Evolutionary conservation across 2,888 invertebrate genomes (phyloP), one percentile per base, ranked within the genome.

Genomic region (Prostheceraeus crozeri): DNA sequence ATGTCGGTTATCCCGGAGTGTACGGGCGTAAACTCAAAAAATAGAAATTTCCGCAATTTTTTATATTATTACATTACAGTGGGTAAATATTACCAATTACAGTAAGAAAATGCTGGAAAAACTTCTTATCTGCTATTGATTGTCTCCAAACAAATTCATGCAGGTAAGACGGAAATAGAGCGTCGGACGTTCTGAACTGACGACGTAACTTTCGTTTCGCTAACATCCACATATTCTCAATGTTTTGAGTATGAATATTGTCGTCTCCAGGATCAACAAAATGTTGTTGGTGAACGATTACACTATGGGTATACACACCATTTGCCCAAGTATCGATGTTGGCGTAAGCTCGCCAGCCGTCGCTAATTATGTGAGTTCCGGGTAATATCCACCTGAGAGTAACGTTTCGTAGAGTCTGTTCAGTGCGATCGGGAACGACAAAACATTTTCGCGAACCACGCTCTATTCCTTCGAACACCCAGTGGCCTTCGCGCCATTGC

Each of bases 351-450:
- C n/a, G 10, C 52, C 57, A 57, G 8, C 33, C 57, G 54, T 57
- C 57, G 3, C 30, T 56, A 11, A 57, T 19, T 19, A 51, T 61
- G 19, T 62, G 61, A 8, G 33, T 25, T 25, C 53, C 46, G 55
- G 62, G 61, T 55, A 52, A 33, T 35, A 48, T 86, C 6, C 71
- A 81, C 83, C 63, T n/a, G 10, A 11, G 45, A 6, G 19, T 40
- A 40, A 40, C 19, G 14, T 6, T 8, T 14, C 21, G 19, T 10
- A 40, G 45, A 6, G 45, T 40, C 6, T 14, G 19, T 11, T n/a
- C 45, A 14, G 45, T 40, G 8, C 45, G n/a, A 40, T 40, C 45
- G 8, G 45, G 14, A 6, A 40, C 45, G 14, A 40, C 19, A n/a
- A 40, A 40, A 14, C 45, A 40, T 19, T 40, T 40, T 19, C 21